phyloP scores from a whole-genome alignment of 2,113 vertebrate genomes.

The Isichthys henryi region DNA sequence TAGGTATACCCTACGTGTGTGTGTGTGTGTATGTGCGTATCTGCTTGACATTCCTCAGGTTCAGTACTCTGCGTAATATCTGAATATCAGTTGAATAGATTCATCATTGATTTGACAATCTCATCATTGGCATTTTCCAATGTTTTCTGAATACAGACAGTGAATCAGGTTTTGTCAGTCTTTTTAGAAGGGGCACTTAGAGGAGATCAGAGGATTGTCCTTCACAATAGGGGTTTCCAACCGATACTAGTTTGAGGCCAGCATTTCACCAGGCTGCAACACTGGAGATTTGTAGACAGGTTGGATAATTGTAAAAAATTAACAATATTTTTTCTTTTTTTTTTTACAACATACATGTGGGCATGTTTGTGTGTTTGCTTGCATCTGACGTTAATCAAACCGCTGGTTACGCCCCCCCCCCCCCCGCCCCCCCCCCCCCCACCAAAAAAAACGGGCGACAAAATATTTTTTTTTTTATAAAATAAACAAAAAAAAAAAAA shows the following conservation, averaged over 20 bases:
- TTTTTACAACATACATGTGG: too few relatives aligned
- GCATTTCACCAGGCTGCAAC: background rate
- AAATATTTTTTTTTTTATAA: too few relatives aligned
- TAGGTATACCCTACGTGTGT: too few relatives aligned
- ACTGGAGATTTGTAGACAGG: background rate
- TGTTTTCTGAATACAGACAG: background rate
- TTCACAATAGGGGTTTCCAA: background rate
- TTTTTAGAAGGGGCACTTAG: background rate
- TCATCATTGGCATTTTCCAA: background rate
- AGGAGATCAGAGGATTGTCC: background rate
- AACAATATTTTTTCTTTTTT: background rate
- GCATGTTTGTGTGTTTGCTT: too few relatives aligned
- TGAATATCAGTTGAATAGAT: background rate
- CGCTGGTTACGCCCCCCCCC: background rate
- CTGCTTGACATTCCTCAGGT: background rate
- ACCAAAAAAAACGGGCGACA: too few relatives aligned
- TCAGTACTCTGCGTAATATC: background rate
- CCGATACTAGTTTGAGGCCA: background rate
- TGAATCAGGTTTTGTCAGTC: background rate
- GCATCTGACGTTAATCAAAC: too few relatives aligned
- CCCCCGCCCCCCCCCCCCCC: too few relatives aligned
- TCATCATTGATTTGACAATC: background rate
- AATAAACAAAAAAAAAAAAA: too few relatives aligned
- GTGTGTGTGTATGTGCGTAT: too few relatives aligned
- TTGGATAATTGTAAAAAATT: background rate